Base-by-base conservation (phyloP, 2,113 vertebrate species). In the Meles meles region DNA sequence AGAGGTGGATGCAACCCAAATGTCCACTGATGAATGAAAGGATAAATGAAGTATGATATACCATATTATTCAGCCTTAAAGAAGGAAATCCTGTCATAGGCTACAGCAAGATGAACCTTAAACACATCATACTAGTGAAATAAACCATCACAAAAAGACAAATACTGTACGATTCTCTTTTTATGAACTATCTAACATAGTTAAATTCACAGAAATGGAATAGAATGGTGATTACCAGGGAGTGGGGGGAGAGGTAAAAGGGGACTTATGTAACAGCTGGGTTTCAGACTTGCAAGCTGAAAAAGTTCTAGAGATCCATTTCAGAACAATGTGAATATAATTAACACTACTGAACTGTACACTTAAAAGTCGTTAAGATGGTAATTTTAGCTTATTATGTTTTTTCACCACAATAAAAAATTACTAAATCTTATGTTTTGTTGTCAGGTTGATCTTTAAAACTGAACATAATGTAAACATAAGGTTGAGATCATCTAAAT, bases 271-370 rank as follows among this genome's bases (percentile, higher is more conserved):
- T 82, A 77, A 89, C 71, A 15, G 31, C 10, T 27, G n/a, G 59
- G 18, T 77, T 77, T 88, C 81, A 90, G 89, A 69, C 69, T 59
- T 65, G 29, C 63, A 90, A 93, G 23, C 72, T 88, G 9, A 77
- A 93, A 96, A 94, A 34, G 12, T 90, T 93, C 37, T 97, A 42
- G 49, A 92, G 57, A 79, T 67, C 23, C 49, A n/a, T 71, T 72
- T 69, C 39, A 93, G 29, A 93, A 37, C 25, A 77, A 79, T 93
- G 25, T 69, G 65, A 95, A 80, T 88, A 71, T 25, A 77, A 52
- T 92, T 92, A 77, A 71, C 13, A 65, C 37, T 85, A 72, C 34
- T 88, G 10, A 97, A 69, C 23, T 65, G 12, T 37, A 81, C 8
- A 82, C 13, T 47, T 93, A 82, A 77, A 85, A 96, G 82, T 63